Conservation (phyloP, 2,113 vertebrate species). For the Diphyllodes magnificus region DNA sequence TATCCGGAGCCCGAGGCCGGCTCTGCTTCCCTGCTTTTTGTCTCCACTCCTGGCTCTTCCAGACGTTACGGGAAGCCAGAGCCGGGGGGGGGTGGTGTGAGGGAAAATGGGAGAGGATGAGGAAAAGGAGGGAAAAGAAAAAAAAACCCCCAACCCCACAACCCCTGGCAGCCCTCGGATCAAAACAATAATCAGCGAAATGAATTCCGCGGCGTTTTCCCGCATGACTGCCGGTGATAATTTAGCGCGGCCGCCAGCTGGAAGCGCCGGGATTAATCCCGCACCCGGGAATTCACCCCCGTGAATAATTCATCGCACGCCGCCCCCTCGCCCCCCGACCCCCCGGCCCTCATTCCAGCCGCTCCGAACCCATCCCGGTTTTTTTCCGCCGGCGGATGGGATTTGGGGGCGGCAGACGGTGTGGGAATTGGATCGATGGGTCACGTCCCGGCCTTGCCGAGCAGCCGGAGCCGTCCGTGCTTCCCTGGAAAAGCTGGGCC, state of each 20-base stretch:
- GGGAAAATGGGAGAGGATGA: not conserved
- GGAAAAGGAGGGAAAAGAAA: not conserved
- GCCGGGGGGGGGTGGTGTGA: not conserved
- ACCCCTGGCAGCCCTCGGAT: conserved; percentile 36
- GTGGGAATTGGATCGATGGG: not conserved
- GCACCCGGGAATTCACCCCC: conserved; percentile 75
- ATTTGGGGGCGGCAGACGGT: not conserved
- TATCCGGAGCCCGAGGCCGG: not conserved
- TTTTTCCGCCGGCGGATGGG: not conserved
- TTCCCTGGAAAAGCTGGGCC: not conserved
- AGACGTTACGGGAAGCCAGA: conserved; percentile 1
- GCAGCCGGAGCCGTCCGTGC: not conserved
- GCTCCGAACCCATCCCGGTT: not conserved
- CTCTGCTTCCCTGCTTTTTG: conserved; percentile 28
- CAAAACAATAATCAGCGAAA: conserved; percentile 86
- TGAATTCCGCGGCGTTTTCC: conserved; percentile 88
- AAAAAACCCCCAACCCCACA: not conserved
- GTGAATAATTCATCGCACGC: conserved; percentile 86
- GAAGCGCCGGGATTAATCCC: conserved; percentile 87
- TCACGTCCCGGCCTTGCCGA: not conserved
- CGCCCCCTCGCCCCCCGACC: conserved; percentile 52
- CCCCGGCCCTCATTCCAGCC: conserved; percentile 55
- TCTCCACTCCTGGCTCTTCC: conserved; percentile 34
- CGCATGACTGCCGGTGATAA: conserved; percentile 83
- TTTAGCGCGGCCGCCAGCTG: conserved; percentile 88